A percentile compares a stretch with the other conserved stretches of the same genome.
These are phyloP conservation scores for Mormoops blainvillei DNA, from an alignment of 2,113 vertebrate species.

Conservation along the genomic window DNA sequence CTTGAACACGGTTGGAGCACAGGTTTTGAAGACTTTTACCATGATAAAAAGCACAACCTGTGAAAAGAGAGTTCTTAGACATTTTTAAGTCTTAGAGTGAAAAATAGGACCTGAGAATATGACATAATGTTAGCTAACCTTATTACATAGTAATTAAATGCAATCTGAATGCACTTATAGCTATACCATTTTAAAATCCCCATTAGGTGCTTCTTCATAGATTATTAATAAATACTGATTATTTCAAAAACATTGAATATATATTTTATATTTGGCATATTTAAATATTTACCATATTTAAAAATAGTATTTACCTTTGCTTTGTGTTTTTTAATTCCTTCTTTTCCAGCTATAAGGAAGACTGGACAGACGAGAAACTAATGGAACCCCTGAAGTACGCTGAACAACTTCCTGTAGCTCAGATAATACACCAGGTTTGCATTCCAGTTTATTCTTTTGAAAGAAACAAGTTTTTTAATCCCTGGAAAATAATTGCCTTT, in stretches of 20 bases:
- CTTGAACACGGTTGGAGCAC: background rate
- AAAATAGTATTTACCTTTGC: background rate
- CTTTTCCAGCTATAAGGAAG: conserved; percentile 48
- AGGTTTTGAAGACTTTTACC: background rate
- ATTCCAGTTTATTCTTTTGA: conserved; percentile 61
- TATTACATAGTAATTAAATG: background rate
- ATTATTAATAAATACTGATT: conserved; percentile 9
- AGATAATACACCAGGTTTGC: conserved; percentile 97
- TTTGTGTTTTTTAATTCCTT: conserved; percentile 1
- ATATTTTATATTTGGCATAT: background rate
- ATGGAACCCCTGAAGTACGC: conserved; percentile 83
- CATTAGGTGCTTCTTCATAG: background rate
- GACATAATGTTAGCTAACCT: background rate
- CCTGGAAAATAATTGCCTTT: conserved; percentile 68
- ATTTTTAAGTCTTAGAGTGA: background rate
- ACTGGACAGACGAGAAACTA: conserved; percentile 68
- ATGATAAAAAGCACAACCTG: background rate
- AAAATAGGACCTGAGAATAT: background rate
- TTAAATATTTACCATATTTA: background rate
- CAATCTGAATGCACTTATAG: background rate
- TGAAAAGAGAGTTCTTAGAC: background rate
- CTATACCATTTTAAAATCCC: background rate
- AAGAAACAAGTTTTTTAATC: conserved; percentile 63
- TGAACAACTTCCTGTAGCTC: conserved; percentile 95
- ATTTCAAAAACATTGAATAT: background rate